A percentile compares a stretch with the other conserved stretches of the same genome.
phyloP scores from a whole-genome alignment of 2,888 invertebrate genomes.

The Aphidoletes aphidimyza region DNA sequence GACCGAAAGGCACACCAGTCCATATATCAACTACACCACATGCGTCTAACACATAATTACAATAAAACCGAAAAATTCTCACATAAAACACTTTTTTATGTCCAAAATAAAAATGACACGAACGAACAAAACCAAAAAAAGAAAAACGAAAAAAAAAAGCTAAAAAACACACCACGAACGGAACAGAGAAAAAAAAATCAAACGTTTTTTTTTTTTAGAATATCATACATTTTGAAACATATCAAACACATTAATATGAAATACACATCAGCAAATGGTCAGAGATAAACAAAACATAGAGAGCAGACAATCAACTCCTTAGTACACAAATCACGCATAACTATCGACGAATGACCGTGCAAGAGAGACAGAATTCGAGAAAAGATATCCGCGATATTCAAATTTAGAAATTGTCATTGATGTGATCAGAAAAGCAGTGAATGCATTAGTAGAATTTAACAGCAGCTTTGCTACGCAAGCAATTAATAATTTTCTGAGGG shows the following conservation, averaged over 20 bases:
- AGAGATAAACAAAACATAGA: conserved; percentile 6
- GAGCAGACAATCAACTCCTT: conserved; percentile 11
- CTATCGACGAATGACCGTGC: background rate
- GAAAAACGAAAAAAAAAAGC: background rate
- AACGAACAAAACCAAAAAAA: background rate
- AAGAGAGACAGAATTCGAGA: background rate
- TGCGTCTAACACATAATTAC: conserved; percentile 54
- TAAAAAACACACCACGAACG: background rate
- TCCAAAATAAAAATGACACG: conserved; percentile 53
- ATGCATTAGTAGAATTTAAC: background rate
- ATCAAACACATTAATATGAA: conserved; percentile 32
- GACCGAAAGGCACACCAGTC: background rate
- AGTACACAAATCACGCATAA: conserved; percentile 50
- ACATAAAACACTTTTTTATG: conserved; percentile 55
- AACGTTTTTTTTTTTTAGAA: too few species aligned
- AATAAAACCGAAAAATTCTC: conserved; percentile 54
- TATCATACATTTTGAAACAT: background rate
- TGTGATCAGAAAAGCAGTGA: background rate
- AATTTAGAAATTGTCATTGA: background rate
- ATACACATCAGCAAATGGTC: conserved; percentile 25
- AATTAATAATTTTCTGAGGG: too few species aligned
- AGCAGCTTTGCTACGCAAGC: too few species aligned
- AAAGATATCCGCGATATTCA: background rate
- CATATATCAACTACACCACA: conserved; percentile 54
- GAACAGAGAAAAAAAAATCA: too few species aligned